Evolutionary conservation across 2,888 invertebrate genomes (phyloP), one percentile per base, ranked within the genome.

Genomic region (Plebejus anna): DNA sequence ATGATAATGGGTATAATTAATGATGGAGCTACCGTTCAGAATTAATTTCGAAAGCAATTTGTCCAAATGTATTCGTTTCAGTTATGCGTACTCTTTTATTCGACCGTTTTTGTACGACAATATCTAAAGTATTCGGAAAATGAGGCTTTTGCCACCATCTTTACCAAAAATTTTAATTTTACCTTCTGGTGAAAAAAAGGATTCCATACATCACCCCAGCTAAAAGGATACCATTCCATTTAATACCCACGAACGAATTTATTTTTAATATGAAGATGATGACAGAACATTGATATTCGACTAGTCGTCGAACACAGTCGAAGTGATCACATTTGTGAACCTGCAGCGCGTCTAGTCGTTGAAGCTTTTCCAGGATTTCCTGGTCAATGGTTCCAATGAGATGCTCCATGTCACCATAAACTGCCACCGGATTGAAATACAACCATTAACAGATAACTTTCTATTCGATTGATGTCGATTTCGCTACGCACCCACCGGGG

Each of bases 401-500:
- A 36, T 13, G 11, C 61, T n/a, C 47, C 47, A n/a, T 61, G 38
- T 11, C 42, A 75, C 38, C 47, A 28, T 55, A 73, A 55, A 47
- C 13, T 38, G 73, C 51, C 36, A 70, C 70, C 70, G 32, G 76
- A 76, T 76, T 70, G 57, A 76, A 76, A 71, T 22, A 57, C 70
- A 55, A 71, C 70, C 71, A 70, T 55, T 38, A 70, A 71, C 71
- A 55, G 70, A 76, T 76, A 76, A 76, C 76, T 76, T 76, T 76
- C 76, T 76, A 76, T 71, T 57, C 71, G 76, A 76, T 76, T 76
- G 76, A 76, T 76, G 76, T 28, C 76, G 42, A 71, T 76, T 76
- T 76, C 71, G 59, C 72, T 38, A 82, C 83, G 81, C 83, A 81
- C 82, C 84, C 84, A 87, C 87, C 75, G 79, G 80, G 83, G 82